Evolutionary conservation across 1,140 invertebrate genomes (phyloP), one percentile per base, ranked within the genome.

Genomic region (Eufriesea mexicana): DNA sequence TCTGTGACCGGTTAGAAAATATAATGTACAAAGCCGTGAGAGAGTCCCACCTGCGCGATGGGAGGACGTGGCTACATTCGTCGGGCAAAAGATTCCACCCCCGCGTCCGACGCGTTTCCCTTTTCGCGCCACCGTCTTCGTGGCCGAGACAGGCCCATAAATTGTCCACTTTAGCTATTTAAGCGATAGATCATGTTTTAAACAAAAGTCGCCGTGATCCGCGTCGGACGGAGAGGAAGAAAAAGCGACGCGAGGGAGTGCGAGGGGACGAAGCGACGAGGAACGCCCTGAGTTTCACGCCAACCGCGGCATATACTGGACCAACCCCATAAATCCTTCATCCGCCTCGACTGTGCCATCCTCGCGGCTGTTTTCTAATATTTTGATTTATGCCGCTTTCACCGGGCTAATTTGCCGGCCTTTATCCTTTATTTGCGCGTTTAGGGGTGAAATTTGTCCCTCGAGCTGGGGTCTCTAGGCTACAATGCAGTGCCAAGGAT

Each of bases 171-270:
- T 86, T 86, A 85, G 89, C 84, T 92, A 92, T 93, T 93, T 92
- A 92, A 93, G 90, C 92, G 86, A 93, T 94, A 93, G 91, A 93
- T 94, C 92, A 93, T 92, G 88, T 92, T 92, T 93, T 93, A 94
- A 94, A 94, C 92, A 93, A 93, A 92, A 92, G 91, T 92, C 84
- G 74, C 84, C 76, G 61, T 92, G 91, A 93, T 93, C 90, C 89
- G 88, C 85, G 88, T n/a, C 49, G 74, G 35, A 54, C 25, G 71
- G 64, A 20, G 23, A 45, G 54, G 45, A 45, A 42, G 64, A 23
- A 42, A 42, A 66, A 35, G 35, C 35, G 10, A 35, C 6, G 35
- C 25, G 42, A 64, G 67, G 28, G 66, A 51, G 57, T 35, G 35
- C 35, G 78, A 55, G 73, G 67, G 68, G 66, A 76, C 23, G 76